Evolutionary conservation across 2,888 invertebrate species (phyloP).

Genomic region (Tortricodes alternella): DNA sequence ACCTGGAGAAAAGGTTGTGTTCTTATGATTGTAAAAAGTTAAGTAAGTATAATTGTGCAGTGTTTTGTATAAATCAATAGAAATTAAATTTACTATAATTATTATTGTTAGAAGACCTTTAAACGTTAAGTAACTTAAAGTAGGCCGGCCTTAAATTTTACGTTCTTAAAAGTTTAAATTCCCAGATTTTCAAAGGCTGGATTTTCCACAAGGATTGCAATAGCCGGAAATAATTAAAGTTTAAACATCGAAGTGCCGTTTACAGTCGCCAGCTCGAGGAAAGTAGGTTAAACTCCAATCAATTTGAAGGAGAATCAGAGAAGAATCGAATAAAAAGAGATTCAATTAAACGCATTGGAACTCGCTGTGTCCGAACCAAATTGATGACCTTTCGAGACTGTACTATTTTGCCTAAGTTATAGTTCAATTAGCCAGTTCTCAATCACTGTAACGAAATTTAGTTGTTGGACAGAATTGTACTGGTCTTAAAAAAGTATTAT

Average conservation of each 20-base stretch:
- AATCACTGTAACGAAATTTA: background rate
- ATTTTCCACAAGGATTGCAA: conserved; percentile 5
- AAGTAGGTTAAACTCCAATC: conserved; percentile 44
- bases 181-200: background rate
- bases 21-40: background rate
- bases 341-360: conserved; percentile 53
- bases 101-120: background rate
- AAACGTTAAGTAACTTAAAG: background rate
- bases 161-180: background rate
- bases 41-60: background rate
- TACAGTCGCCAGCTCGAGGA: conserved; percentile 32
- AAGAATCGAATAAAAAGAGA: conserved; percentile 42
- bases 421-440: background rate
- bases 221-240: conserved; percentile 36
- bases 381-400: conserved; percentile 39
- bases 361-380: conserved; percentile 42
- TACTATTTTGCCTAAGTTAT: background rate
- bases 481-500: too few relatives aligned
- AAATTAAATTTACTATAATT: too few relatives aligned
- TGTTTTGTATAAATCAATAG: background rate
- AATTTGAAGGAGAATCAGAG: conserved; percentile 42
- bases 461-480: too few relatives aligned
- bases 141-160: background rate
- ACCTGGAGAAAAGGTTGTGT: background rate
- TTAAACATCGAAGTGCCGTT: conserved; percentile 34